These are phyloP conservation scores for Verasper variegatus DNA, from an alignment of 2,113 vertebrate species.

Conservation along the genomic window DNA sequence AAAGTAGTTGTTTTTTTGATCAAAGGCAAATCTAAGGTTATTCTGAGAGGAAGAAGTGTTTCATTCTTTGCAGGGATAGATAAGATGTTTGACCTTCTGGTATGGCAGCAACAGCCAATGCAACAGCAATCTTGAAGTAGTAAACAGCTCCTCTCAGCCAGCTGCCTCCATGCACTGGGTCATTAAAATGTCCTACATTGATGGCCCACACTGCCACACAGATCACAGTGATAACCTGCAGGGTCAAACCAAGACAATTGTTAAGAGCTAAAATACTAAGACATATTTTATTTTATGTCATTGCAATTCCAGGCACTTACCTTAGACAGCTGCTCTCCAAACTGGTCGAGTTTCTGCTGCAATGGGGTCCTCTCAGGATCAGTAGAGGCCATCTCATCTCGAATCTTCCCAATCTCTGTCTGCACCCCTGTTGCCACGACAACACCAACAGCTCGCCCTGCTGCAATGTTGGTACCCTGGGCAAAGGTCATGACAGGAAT, in stretches of 20 bases:
- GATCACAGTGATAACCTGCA: slow-evolving; percentile 93
- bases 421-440: slow-evolving; percentile 83
- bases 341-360: slow-evolving; percentile 85
- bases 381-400: slow-evolving; percentile 84
- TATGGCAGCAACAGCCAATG: slow-evolving; percentile 91
- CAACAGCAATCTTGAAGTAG: slow-evolving; percentile 95
- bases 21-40: neutral
- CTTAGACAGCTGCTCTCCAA: slow-evolving; percentile 85
- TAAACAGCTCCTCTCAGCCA: slow-evolving; percentile 94
- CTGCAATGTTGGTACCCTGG: slow-evolving; percentile 85
- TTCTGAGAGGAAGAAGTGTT: neutral
- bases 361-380: slow-evolving; percentile 83
- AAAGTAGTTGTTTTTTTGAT: neutral
- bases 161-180: slow-evolving; percentile 92
- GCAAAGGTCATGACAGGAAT: neutral
- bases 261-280: neutral
- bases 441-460: slow-evolving; percentile 81
- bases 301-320: slow-evolving; percentile 10
- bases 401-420: slow-evolving; percentile 85
- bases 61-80: neutral
- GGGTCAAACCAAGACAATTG: neutral
- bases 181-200: slow-evolving; percentile 94
- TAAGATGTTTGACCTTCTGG: slow-evolving; percentile 84
- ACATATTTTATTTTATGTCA: neutral
- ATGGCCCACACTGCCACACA: slow-evolving; percentile 96